Conservation (phyloP, 2,797 vertebrate species). For the Myripristis murdjan region DNA sequence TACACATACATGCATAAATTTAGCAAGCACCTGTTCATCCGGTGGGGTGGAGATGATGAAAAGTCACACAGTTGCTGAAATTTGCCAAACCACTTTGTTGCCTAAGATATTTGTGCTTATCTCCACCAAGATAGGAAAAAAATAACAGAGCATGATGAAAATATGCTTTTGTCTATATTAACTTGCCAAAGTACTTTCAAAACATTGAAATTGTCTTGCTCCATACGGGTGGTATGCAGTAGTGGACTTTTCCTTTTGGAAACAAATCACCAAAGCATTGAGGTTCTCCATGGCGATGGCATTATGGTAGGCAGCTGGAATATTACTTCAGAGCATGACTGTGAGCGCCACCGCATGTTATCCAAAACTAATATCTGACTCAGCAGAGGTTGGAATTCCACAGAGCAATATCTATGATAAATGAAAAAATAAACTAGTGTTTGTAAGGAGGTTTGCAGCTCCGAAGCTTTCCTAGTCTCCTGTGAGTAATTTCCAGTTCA, state of each 20-base stretch:
- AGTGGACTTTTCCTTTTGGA: background rate
- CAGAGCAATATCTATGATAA: no score
- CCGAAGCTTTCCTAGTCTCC: conserved; percentile 29
- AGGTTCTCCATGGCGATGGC: background rate
- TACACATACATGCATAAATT: conserved; percentile 24
- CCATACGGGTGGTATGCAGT: no score
- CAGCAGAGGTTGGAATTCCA: background rate
- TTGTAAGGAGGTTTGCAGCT: conserved; percentile 32
- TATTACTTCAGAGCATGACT: background rate
- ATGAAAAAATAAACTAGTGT: conserved; percentile 1
- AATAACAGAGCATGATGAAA: no score
- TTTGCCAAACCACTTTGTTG: conserved; percentile 13
- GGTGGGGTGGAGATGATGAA: conserved; percentile 42
- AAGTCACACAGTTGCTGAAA: conserved; percentile 39
- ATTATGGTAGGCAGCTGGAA: background rate
- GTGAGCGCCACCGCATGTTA: background rate
- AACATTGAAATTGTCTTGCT: background rate
- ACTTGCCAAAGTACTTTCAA: background rate
- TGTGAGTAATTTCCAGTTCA: conserved; percentile 47
- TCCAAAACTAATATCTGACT: background rate
- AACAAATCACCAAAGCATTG: background rate
- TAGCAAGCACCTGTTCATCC: conserved; percentile 50
- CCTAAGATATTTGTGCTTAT: conserved; percentile 18
- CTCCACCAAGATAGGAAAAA: background rate
- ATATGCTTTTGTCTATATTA: background rate